Conservation (phyloP, 2,797 vertebrate genomes). For the Lepilemur septentrionalis region DNA sequence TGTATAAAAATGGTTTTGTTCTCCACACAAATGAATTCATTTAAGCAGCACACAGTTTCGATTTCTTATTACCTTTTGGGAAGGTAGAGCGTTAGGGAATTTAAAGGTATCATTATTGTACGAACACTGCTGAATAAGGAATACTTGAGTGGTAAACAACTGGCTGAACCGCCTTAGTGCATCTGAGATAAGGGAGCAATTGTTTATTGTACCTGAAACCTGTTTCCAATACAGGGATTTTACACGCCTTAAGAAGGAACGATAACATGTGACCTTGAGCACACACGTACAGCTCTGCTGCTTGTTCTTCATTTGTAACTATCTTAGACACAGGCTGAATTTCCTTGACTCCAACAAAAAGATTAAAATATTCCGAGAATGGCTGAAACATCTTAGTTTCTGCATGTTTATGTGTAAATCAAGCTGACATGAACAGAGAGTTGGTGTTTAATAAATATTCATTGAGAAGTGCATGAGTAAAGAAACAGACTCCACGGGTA, state of each 20-base stretch:
- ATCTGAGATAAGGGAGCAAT: constrained; percentile 54
- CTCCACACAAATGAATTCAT: constrained; percentile 47
- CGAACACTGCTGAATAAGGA: constrained; percentile 63
- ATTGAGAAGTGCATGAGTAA: constrained; percentile 3
- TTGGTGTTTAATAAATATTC: constrained; percentile 57
- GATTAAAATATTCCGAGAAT: constrained; percentile 12
- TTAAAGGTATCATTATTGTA: constrained; percentile 40
- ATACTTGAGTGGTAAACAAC: constrained; percentile 40
- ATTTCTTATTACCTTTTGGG: constrained; percentile 60
- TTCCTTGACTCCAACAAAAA: neutral
- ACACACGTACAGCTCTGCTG: neutral
- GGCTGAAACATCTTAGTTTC: constrained; percentile 42
- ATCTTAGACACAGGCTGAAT: constrained; percentile 1
- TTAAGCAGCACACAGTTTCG: constrained; percentile 17
- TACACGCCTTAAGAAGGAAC: neutral
- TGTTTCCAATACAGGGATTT: constrained; percentile 20
- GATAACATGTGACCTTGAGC: constrained; percentile 24
- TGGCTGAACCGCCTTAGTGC: neutral
- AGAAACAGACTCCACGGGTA: constrained; percentile 32
- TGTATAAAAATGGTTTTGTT: constrained; percentile 57
- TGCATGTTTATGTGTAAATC: neutral
- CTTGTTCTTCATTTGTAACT: constrained; percentile 19
- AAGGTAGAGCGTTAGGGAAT: constrained; percentile 45
- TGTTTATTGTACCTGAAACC: constrained; percentile 55
- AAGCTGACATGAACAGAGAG: constrained; percentile 2